Base-by-base conservation (phyloP, 2,888 invertebrate genomes). In the Podotricha telesiphe region DNA sequence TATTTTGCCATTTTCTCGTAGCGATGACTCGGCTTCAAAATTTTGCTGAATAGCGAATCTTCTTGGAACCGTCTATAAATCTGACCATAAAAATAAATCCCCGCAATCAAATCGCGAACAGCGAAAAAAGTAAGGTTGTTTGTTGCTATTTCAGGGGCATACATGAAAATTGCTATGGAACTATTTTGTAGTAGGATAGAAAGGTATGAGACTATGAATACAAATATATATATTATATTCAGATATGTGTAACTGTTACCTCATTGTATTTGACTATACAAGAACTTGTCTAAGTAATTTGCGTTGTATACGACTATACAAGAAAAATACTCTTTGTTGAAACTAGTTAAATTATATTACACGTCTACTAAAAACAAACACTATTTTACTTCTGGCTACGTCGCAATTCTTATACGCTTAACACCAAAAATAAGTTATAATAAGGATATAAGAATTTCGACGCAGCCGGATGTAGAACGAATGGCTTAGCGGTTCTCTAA, bases 51-150 rank as follows among this genome's bases (percentile, higher is more conserved):
- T 82, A 79, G 82, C 85, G 79, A 87, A 89, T 87, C 87, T 85
- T 80, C 81, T 79, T 79, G 82, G 82, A 86, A 86, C 86, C 86
- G 86, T 86, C 88, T 86, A 89, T 91, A 91, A 91, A 92, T 88
- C 88, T 89, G 89, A 86, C 81, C 88, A 87, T 91, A 91, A 92
- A 91, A 91, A 84, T 88, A 91, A 91, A 91, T 89, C 91, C 91
- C 80, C 75, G 85, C 90, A 90, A 91, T 91, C 91, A 91, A 91
- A 91, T 91, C 81, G 87, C 82, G 83, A 89, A 88, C 86, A 86
- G 81, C 85, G 81, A 86, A 88, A 89, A 89, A 87, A 88, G 87
- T 87, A 88, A 85, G 87, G 87, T 86, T 88, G 87, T 89, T 89
- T 89, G 89, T 88, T 87, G 86, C 84, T 87, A 86, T 88, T 84